Conservation (phyloP, 2,113 vertebrate species). For the Enhydra lutris region DNA sequence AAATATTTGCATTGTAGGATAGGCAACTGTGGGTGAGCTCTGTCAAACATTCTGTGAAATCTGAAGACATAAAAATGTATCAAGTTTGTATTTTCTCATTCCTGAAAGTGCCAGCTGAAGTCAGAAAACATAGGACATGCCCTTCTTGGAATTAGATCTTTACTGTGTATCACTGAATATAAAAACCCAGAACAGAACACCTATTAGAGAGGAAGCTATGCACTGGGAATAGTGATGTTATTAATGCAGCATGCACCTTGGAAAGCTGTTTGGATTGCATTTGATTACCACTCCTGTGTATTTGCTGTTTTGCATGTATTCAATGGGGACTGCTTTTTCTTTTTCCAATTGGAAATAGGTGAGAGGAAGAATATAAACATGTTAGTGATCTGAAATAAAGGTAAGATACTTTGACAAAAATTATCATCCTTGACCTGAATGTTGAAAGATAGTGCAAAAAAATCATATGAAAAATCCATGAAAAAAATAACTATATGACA, state of each 20-base stretch:
- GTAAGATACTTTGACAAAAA: background rate
- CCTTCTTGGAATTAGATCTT: background rate
- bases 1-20: background rate
- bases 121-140: background rate
- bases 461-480: background rate
- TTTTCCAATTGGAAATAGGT: constrained; percentile 37
- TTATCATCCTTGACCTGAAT: background rate
- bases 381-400: background rate
- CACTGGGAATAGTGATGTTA: background rate
- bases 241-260: background rate
- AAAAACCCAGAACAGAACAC: background rate
- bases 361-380: constrained; percentile 23
- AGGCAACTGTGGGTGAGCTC: background rate
- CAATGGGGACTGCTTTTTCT: background rate
- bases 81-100: background rate
- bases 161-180: background rate
- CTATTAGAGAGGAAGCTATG: background rate
- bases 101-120: background rate
- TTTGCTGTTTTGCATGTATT: constrained; percentile 31
- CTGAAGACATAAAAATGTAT: background rate
- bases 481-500: background rate
- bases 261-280: background rate
- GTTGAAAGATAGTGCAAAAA: background rate
- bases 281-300: constrained; percentile 32
- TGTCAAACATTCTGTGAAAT: background rate